These are phyloP conservation scores for Euthynnus affinis DNA, from an alignment of 2,797 vertebrate genomes.

Conservation along the genomic window DNA sequence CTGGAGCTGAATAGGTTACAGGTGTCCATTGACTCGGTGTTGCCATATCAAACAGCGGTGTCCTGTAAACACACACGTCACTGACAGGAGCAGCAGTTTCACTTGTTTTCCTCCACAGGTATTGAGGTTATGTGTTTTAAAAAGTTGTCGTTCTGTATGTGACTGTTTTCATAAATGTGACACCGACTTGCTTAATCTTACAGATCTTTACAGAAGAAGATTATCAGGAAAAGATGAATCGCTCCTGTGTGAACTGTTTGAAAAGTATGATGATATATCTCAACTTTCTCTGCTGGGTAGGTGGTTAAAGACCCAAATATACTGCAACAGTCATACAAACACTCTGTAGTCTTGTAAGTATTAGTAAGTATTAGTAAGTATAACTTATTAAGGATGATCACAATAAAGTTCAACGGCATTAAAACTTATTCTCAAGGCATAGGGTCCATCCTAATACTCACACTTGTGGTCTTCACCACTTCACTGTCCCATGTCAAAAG, in stretches of 20 bases:
- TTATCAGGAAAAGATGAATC: slow-evolving; percentile 64
- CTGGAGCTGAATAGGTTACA: slow-evolving; percentile 33
- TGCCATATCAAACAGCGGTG: slow-evolving; percentile 78
- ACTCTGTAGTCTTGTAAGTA: too few relatives aligned
- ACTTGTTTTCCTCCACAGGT: neutral
- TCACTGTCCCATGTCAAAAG: too few relatives aligned
- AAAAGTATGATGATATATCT: slow-evolving; percentile 69
- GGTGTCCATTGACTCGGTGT: slow-evolving; percentile 57
- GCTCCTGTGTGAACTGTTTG: slow-evolving; percentile 58
- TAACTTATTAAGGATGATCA: too few relatives aligned
- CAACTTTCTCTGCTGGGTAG: slow-evolving; percentile 81
- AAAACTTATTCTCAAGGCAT: too few relatives aligned
- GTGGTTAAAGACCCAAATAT: neutral
- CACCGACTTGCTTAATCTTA: neutral
- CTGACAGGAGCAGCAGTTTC: neutral
- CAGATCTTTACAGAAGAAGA: slow-evolving; percentile 21
- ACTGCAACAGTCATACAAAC: neutral
- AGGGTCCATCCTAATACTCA: too few relatives aligned
- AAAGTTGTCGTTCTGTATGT: neutral
- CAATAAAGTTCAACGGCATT: too few relatives aligned
- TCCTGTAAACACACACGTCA: slow-evolving; percentile 69
- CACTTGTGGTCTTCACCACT: too few relatives aligned
- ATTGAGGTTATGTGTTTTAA: too few relatives aligned
- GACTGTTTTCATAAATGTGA: neutral
- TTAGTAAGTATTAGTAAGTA: too few relatives aligned